phyloP scores from a whole-genome alignment of 2,797 vertebrate genomes.

The Euthynnus affinis region DNA sequence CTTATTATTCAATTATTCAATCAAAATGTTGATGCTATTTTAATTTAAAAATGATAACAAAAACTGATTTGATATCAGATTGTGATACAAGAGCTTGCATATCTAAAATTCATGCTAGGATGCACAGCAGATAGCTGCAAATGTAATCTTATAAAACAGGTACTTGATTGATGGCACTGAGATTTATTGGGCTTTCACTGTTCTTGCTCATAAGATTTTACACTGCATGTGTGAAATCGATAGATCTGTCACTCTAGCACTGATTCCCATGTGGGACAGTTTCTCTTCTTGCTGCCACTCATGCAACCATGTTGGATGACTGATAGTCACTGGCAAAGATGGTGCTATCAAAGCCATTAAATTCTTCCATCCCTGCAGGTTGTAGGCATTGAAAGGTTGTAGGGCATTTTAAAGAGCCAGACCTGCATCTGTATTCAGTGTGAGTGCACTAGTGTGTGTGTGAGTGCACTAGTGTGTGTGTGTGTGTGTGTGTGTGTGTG shows the following conservation, averaged over 20 bases:
- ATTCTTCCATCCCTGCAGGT: conserved; percentile 30
- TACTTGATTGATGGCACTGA: conserved; percentile 50
- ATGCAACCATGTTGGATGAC: conserved; percentile 17
- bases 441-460: not conserved
- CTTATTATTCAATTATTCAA: conserved; percentile 36
- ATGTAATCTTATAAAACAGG: conserved; percentile 48
- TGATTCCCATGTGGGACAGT: conserved; percentile 51
- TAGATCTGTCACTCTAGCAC: conserved; percentile 52
- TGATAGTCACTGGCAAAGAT: conserved; percentile 41
- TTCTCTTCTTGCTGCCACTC: conserved; percentile 41
- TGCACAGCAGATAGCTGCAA: conserved; percentile 10
- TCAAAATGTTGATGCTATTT: conserved; percentile 30
- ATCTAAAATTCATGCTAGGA: not conserved
- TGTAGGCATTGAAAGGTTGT: conserved; percentile 39
- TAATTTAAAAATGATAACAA: conserved; percentile 25
- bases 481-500: conserved; percentile 13
- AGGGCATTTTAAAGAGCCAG: conserved; percentile 50
- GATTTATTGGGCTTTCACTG: conserved; percentile 56
- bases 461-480: conserved; percentile 49
- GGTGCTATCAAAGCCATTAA: conserved; percentile 54
- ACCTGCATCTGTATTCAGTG: conserved; percentile 62
- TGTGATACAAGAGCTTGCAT: not conserved
- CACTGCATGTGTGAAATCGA: conserved; percentile 56
- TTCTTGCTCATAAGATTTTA: conserved; percentile 47
- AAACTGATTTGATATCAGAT: not conserved